Evolutionary conservation across 1,140 invertebrate genomes (phyloP), one percentile per base, ranked within the genome.

Genomic region (Chionoecetes opilio): DNA sequence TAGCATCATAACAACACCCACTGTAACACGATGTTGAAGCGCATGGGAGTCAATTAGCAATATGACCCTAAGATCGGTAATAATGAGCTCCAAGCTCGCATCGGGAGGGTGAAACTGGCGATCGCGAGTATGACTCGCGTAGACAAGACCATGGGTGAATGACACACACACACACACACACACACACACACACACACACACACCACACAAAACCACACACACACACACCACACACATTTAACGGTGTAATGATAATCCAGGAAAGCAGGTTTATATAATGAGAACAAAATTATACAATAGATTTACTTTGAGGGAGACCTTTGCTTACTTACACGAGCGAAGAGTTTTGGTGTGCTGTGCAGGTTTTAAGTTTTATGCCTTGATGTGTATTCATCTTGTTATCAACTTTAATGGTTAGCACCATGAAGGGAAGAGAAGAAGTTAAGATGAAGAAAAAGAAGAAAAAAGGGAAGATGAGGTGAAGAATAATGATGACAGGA

Each of bases 121-220:
- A n/a, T n/a, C n/a, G n/a, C n/a, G n/a, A n/a, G n/a, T n/a, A n/a
- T n/a, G n/a, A n/a, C n/a, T n/a, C n/a, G n/a, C n/a, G n/a, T n/a
- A n/a, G n/a, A n/a, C n/a, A n/a, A n/a, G n/a, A n/a, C n/a, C n/a
- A n/a, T n/a, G n/a, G n/a, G n/a, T n/a, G n/a, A n/a, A n/a, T n/a
- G n/a, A 75, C 63, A 75, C 63, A 75, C 63, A 75, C 63, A 75
- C 63, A 75, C 63, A 75, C 63, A 75, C 63, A 75, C 63, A 75
- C 63, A 75, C 63, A 75, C 63, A 75, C 63, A 75, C 63, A 75
- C 63, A 75, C 63, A 75, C 63, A 75, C 63, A 75, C 63, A 75
- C 63, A 75, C 63, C 63, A 75, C 63, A 75, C 63, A 75, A 17
- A 75, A 17, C 26, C 63, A 75, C 63, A 75, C 63, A 75, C 63